phyloP scores from a whole-genome alignment of 2,113 vertebrate species.

The Sitta europaea region DNA sequence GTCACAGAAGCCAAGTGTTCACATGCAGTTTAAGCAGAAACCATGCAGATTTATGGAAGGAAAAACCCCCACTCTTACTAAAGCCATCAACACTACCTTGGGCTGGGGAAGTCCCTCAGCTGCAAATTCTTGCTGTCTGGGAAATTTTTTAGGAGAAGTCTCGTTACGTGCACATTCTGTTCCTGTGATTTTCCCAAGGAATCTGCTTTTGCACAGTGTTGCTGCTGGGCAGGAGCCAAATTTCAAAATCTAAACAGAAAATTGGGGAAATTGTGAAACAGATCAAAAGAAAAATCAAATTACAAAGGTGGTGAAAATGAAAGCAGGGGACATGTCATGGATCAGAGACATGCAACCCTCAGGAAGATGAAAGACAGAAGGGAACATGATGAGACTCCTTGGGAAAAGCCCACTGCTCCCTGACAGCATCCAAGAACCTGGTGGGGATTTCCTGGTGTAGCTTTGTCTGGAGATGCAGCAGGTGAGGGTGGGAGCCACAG shows the following conservation, averaged over 20 bases:
- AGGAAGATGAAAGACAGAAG: neutral
- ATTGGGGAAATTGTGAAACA: neutral
- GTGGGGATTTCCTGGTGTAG: neutral
- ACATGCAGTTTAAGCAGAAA: neutral
- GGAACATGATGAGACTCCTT: neutral
- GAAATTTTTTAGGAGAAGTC: neutral
- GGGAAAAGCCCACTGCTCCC: neutral
- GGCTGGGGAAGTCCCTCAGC: slow-evolving; percentile 32
- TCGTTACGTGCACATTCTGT: neutral
- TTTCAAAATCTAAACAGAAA: neutral
- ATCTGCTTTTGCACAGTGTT: neutral
- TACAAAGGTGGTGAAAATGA: slow-evolving; percentile 12
- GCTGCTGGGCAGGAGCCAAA: neutral
- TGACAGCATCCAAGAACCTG: neutral
- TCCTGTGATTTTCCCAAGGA: neutral
- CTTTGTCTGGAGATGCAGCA: neutral
- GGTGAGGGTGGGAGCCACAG: neutral
- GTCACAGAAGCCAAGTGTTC: neutral
- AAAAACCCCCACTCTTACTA: neutral
- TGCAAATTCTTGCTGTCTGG: neutral
- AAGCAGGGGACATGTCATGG: neutral
- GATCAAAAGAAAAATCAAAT: slow-evolving; percentile 26
- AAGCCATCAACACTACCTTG: slow-evolving; percentile 2
- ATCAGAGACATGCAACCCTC: neutral
- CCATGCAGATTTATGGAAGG: neutral